These are phyloP conservation scores for Oncopeltus fasciatus DNA, from an alignment of 1,140 invertebrate species.

Conservation along the genomic window DNA sequence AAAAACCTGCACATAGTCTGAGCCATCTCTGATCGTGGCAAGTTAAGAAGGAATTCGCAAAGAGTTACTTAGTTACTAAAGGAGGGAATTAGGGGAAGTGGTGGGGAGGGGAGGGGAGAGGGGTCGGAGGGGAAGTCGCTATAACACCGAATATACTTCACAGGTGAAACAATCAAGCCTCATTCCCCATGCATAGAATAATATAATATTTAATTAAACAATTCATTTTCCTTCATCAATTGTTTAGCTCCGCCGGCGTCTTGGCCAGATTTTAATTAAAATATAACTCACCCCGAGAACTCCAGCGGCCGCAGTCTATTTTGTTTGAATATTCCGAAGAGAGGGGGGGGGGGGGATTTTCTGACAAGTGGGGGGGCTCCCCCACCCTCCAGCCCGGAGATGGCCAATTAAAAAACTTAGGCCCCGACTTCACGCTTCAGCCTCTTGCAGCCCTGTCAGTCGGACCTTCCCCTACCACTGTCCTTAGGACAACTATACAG, in stretches of 20 bases:
- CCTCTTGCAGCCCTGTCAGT: no score
- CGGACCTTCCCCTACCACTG: no score
- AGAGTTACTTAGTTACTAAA: no score
- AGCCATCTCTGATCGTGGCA: no score
- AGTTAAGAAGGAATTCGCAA: no score
- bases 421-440: not conserved
- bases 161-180: slow-evolving; percentile 16
- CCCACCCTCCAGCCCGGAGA: not conserved
- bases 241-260: slow-evolving; percentile 21
- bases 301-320: not conserved
- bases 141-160: slow-evolving; percentile 10
- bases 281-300: slow-evolving; percentile 14
- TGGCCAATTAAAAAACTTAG: slow-evolving; percentile 8
- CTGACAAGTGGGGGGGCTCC: slow-evolving; percentile 1
- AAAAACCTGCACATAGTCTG: no score
- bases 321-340: slow-evolving; percentile 11
- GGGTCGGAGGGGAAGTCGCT: not conserved
- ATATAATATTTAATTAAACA: slow-evolving; percentile 23
- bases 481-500: no score
- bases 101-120: not conserved
- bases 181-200: slow-evolving; percentile 21
- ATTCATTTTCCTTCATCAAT: slow-evolving; percentile 21
- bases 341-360: not conserved
- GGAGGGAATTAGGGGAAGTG: not conserved
- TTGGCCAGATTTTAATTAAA: slow-evolving; percentile 18